A percentile compares a stretch with the other conserved stretches of the same genome.
phyloP scores from a whole-genome alignment of 2,888 invertebrate genomes.

The Dione juno region DNA sequence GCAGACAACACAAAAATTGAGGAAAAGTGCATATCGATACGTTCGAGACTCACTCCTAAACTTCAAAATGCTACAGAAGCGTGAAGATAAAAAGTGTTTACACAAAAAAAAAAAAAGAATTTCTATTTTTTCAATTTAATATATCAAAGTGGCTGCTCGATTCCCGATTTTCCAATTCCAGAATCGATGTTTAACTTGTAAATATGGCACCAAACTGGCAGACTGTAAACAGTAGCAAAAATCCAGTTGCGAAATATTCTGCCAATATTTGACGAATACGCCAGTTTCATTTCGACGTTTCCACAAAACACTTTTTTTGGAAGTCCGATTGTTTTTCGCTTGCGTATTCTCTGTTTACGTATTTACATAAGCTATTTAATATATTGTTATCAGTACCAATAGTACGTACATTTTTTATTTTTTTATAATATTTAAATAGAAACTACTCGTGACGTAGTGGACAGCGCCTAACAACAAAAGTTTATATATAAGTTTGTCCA shows the following conservation, averaged over 20 bases:
- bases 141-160: constrained; percentile 43
- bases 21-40: no score
- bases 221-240: constrained; percentile 65
- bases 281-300: constrained; percentile 47
- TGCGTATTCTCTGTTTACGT: constrained; percentile 22
- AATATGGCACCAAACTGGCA: constrained; percentile 65
- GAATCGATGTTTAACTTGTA: constrained; percentile 68
- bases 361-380: constrained; percentile 3
- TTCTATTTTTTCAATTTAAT: constrained; percentile 39
- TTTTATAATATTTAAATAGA: no score
- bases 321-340: constrained; percentile 38
- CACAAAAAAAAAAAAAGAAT: background rate
- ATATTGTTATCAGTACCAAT: background rate
- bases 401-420: no score
- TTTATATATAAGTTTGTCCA: no score
- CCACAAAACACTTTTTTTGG: constrained; percentile 42
- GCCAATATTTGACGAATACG: constrained; percentile 57
- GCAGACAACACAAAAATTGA: no score
- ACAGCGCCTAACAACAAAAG: no score
- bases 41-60: no score
- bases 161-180: constrained; percentile 53
- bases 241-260: constrained; percentile 55
- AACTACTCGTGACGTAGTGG: no score
- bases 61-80: background rate
- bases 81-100: background rate